Conservation (phyloP, 2,888 invertebrate species). For the Andricus curvator region DNA sequence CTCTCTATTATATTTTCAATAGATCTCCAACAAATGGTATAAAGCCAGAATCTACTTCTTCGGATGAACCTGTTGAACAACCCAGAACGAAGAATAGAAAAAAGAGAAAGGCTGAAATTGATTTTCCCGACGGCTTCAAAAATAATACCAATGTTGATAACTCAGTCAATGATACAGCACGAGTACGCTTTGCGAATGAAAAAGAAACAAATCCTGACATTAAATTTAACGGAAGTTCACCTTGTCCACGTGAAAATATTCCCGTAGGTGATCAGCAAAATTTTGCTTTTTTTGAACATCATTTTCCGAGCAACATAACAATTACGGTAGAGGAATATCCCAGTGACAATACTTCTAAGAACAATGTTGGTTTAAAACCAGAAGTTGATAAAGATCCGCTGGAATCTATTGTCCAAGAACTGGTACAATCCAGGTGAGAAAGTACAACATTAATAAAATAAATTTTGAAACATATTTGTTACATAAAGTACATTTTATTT, state of each 20-base stretch:
- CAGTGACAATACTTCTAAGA: background rate
- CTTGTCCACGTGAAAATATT: background rate
- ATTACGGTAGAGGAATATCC: constrained; percentile 21
- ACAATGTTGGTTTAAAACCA: constrained; percentile 37
- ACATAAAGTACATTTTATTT: background rate
- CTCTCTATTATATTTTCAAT: background rate
- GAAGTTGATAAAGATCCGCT: constrained; percentile 47
- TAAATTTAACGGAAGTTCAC: background rate
- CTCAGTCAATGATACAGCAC: constrained; percentile 21
- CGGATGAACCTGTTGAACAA: constrained; percentile 8
- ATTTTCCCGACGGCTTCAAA: constrained; percentile 1
- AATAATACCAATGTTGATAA: constrained; percentile 14
- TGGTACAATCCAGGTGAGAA: constrained; percentile 67
- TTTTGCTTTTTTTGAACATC: background rate
- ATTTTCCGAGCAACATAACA: constrained; percentile 12
- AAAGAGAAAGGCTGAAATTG: constrained; percentile 2
- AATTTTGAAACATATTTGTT: background rate
- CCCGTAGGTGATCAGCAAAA: background rate
- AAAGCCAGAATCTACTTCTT: background rate
- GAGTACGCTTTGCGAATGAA: constrained; percentile 15
- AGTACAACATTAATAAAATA: background rate
- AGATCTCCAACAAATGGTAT: background rate
- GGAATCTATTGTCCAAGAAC: constrained; percentile 62
- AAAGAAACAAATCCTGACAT: background rate
- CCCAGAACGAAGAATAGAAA: background rate